These are phyloP conservation scores for Propithecus perrieri DNA, from an alignment of 2,797 vertebrate species.

Conservation along the genomic window DNA sequence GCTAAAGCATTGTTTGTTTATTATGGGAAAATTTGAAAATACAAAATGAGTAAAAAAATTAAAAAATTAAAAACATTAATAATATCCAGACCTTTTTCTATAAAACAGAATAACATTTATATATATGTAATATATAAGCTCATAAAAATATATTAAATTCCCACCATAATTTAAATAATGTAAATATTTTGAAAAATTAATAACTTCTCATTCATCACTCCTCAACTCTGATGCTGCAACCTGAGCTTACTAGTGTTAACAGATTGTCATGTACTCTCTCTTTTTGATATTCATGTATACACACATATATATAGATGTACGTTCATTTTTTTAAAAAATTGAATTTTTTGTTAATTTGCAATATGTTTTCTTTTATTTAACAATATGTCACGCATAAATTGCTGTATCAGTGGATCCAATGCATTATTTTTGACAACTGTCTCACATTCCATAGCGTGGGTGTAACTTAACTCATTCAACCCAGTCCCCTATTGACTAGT, in stretches of 20 bases:
- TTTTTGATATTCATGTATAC: background rate
- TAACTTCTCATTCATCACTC: background rate
- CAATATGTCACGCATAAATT: background rate
- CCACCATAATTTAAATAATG: background rate
- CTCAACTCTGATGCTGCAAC: background rate
- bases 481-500: background rate
- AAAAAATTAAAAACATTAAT: background rate
- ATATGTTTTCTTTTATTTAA: background rate
- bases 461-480: background rate
- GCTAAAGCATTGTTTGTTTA: background rate
- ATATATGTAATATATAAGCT: background rate
- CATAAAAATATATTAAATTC: conserved; percentile 6
- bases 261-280: background rate
- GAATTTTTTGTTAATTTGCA: background rate
- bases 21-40: conserved; percentile 39
- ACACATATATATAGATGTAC: background rate
- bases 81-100: background rate
- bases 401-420: background rate
- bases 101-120: background rate
- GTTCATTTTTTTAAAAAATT: background rate
- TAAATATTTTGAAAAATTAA: background rate
- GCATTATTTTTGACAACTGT: background rate
- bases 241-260: background rate
- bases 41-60: background rate
- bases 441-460: background rate